Conservation (phyloP, 2,113 vertebrate genomes). For the Pollimyrus isidori region DNA sequence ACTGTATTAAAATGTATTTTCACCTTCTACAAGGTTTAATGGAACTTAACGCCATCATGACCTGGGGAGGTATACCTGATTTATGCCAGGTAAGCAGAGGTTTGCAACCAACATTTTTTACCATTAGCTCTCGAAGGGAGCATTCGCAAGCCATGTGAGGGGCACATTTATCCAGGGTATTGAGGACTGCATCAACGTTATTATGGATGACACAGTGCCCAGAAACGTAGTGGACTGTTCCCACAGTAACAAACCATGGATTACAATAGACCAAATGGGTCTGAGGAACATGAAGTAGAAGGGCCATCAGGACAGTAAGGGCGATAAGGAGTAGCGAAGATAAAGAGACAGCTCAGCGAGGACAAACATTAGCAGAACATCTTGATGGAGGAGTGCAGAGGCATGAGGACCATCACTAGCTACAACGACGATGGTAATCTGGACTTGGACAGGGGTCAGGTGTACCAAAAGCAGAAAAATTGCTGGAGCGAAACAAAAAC, state of each 20-base stretch:
- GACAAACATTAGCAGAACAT: not conserved
- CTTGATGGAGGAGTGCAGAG: not conserved
- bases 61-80: not conserved
- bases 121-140: not conserved
- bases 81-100: not conserved
- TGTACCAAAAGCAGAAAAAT: not conserved
- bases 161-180: not conserved
- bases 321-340: not conserved
- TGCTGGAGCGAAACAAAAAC: not conserved
- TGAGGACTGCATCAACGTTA: not conserved
- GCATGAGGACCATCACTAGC: not conserved
- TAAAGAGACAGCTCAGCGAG: not conserved
- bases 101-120: not conserved
- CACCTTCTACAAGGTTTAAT: not conserved
- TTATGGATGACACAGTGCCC: not conserved
- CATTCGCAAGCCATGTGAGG: not conserved
- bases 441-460: not conserved
- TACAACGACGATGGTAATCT: not conserved
- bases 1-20: not conserved
- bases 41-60: not conserved
- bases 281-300: not conserved
- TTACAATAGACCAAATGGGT: not conserved
- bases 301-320: not conserved
- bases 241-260: not conserved
- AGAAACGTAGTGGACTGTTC: not conserved